phyloP scores from a whole-genome alignment of 1,140 invertebrate genomes.

The Papilio polyxenes region DNA sequence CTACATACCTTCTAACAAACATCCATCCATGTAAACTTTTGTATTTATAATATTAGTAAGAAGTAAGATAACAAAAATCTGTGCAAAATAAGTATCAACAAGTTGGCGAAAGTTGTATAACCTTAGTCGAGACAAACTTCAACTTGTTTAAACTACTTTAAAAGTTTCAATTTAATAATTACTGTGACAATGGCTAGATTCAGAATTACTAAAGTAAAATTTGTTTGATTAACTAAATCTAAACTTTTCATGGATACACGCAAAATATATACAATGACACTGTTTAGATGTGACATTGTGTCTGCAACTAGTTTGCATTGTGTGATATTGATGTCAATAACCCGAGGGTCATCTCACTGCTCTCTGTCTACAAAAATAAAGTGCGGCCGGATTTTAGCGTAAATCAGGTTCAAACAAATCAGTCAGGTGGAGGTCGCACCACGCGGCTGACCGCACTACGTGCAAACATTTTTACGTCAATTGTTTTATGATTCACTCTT shows the following conservation, averaged over 20 bases:
- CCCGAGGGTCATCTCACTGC: background rate
- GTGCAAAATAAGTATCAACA: background rate
- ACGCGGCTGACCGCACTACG: too few relatives aligned
- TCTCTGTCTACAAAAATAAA: slow-evolving; percentile 1
- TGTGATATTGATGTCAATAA: background rate
- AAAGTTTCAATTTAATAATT: slow-evolving; percentile 7
- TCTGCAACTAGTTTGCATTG: background rate
- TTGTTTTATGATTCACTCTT: background rate
- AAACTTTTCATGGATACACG: background rate
- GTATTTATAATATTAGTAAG: too few relatives aligned
- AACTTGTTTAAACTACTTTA: background rate
- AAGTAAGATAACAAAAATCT: background rate
- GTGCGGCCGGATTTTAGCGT: background rate
- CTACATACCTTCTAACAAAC: too few relatives aligned
- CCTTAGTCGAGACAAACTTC: slow-evolving; percentile 4
- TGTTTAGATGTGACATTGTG: background rate
- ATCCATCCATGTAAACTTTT: too few relatives aligned
- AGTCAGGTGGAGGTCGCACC: background rate
- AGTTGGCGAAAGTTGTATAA: slow-evolving; percentile 20
- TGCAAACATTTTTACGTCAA: background rate
- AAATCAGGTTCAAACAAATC: background rate
- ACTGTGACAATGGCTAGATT: background rate
- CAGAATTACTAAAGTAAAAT: background rate
- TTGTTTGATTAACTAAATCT: too few relatives aligned
- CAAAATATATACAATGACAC: background rate